A percentile compares a stretch with the other conserved stretches of the same genome.
phyloP scores from a whole-genome alignment of 2,888 invertebrate genomes.

The Tryphoninae sp. region DNA sequence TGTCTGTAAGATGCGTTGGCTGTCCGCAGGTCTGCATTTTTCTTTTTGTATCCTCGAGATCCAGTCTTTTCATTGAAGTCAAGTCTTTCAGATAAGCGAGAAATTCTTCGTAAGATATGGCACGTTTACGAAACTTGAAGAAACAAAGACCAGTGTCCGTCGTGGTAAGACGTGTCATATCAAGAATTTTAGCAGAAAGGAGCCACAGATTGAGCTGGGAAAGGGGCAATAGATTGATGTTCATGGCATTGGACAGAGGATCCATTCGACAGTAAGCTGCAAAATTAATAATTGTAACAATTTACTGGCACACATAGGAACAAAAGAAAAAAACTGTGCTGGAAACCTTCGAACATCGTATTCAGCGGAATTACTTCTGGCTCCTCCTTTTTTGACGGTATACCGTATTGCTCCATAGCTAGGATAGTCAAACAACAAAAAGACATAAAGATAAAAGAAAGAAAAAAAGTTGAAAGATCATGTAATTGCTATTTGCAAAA shows the following conservation, averaged over 20 bases:
- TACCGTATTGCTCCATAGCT: slow-evolving; percentile 49
- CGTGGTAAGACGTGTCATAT: slow-evolving; percentile 71
- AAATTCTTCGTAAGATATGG: slow-evolving; percentile 72
- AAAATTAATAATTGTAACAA: slow-evolving; percentile 24
- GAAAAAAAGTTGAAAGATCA: background rate
- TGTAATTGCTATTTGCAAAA: slow-evolving; percentile 8
- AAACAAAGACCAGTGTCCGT: slow-evolving; percentile 75
- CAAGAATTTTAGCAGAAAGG: slow-evolving; percentile 70
- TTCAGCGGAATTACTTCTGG: slow-evolving; percentile 66
- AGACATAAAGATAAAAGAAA: slow-evolving; percentile 16
- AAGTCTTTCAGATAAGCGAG: slow-evolving; percentile 70
- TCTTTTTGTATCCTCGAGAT: slow-evolving; percentile 68
- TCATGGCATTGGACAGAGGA: slow-evolving; percentile 66
- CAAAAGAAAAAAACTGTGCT: background rate
- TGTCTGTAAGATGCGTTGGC: slow-evolving; percentile 62
- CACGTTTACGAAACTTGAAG: slow-evolving; percentile 75
- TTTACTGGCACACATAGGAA: background rate
- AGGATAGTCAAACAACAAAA: slow-evolving; percentile 7
- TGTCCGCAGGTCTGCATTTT: slow-evolving; percentile 70
- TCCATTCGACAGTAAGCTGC: slow-evolving; percentile 74
- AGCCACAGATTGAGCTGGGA: slow-evolving; percentile 75
- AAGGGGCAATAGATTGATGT: slow-evolving; percentile 70
- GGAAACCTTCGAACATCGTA: slow-evolving; percentile 71
- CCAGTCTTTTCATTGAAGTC: slow-evolving; percentile 65
- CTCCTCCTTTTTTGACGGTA: slow-evolving; percentile 51